phyloP scores from a whole-genome alignment of 2,797 vertebrate genomes.

The Bovichtus variegatus region DNA sequence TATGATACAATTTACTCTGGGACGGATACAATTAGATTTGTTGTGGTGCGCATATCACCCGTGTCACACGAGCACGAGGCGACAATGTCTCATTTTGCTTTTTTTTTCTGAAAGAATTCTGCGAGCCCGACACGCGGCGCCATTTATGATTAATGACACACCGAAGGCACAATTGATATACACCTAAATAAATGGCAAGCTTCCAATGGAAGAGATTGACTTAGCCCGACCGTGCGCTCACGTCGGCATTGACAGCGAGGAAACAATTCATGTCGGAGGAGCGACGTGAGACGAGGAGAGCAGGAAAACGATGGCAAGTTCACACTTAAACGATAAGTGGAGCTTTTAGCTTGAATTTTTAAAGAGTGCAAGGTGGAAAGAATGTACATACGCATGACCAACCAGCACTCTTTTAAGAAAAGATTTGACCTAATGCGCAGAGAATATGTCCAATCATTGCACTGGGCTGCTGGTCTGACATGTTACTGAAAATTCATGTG shows the following conservation, averaged over 20 bases:
- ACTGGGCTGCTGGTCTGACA: not conserved
- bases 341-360: not conserved
- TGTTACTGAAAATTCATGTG: conserved; percentile 1
- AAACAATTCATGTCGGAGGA: conserved; percentile 39
- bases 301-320: not conserved
- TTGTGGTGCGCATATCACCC: not conserved
- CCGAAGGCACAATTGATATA: conserved; percentile 46
- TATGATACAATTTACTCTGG: not conserved
- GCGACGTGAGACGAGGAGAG: conserved; percentile 13
- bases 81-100: not conserved
- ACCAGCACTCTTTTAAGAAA: not conserved
- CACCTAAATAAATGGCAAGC: conserved; percentile 42
- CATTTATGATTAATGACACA: conserved; percentile 56
- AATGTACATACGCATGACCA: not conserved
- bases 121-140: conserved; percentile 13
- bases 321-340: not conserved
- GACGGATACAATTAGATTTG: not conserved
- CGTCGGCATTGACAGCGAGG: conserved; percentile 6
- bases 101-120: conserved; percentile 25
- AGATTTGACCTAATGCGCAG: too few species aligned
- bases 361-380: not conserved
- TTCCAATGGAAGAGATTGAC: conserved; percentile 43
- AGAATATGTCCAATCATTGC: not conserved
- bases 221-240: conserved; percentile 18
- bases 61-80: not conserved